Percentiles rank a stretch among this genome's conserved stretches.
phyloP scores from a whole-genome alignment of 2,888 invertebrate species.

The Tricholauxania praeusta region DNA sequence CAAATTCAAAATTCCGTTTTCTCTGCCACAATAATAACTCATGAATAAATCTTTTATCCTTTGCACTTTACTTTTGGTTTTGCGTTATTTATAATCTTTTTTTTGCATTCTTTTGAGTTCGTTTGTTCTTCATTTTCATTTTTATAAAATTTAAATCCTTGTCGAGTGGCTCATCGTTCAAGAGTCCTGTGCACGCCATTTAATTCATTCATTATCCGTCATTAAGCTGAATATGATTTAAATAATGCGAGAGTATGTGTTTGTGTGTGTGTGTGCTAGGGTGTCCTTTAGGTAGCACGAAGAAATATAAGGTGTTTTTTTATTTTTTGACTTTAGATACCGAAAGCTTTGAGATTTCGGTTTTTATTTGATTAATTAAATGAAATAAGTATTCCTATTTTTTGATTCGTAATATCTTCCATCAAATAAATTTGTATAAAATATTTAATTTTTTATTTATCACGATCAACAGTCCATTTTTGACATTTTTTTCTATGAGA shows the following conservation, averaged over 20 bases:
- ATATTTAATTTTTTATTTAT: too few relatives aligned
- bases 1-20: not conserved
- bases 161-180: not conserved
- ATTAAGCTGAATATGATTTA: conserved; percentile 33
- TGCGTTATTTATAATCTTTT: not conserved
- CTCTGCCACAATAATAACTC: conserved; percentile 19
- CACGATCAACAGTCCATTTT: too few relatives aligned
- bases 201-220: conserved; percentile 30
- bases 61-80: conserved; percentile 2
- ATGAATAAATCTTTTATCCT: conserved; percentile 31
- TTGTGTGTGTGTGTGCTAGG: not conserved
- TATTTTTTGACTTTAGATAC: too few relatives aligned
- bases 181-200: conserved; percentile 22
- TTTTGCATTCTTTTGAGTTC: not conserved
- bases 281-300: too few relatives aligned
- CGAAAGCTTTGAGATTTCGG: too few relatives aligned
- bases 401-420: too few relatives aligned
- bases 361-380: too few relatives aligned
- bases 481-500: too few relatives aligned
- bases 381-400: too few relatives aligned
- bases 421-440: too few relatives aligned
- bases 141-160: not conserved
- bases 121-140: not conserved
- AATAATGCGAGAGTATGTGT: not conserved
- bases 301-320: too few relatives aligned